phyloP scores from a whole-genome alignment of 2,113 vertebrate species.

The Lampris megalopsis region DNA sequence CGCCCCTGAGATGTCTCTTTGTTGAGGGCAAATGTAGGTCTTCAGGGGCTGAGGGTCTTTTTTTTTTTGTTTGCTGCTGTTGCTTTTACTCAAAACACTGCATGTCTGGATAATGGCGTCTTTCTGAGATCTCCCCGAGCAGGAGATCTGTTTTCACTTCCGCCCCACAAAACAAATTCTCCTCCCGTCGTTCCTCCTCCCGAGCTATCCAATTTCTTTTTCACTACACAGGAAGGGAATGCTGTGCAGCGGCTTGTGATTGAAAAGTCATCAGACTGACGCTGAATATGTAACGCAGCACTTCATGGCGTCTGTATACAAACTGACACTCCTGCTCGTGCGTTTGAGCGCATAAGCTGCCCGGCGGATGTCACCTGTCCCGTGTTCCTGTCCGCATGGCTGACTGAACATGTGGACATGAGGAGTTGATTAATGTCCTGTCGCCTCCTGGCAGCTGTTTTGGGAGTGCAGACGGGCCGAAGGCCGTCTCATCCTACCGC shows the following conservation, averaged over 20 bases:
- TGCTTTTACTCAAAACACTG: no score
- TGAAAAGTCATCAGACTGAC: constrained; percentile 44
- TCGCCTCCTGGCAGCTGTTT: constrained; percentile 55
- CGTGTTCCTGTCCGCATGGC: background rate
- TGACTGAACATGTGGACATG: constrained; percentile 14
- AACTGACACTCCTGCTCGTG: constrained; percentile 6
- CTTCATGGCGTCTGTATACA: constrained; percentile 25
- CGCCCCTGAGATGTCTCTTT: no score
- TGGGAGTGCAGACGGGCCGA: constrained; percentile 37
- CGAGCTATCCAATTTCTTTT: constrained; percentile 18
- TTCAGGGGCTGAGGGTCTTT: no score
- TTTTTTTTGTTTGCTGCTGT: no score
- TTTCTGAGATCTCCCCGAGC: constrained; percentile 26
- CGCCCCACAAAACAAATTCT: constrained; percentile 24
- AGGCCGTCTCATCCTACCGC: constrained; percentile 27
- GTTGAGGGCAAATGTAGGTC: no score
- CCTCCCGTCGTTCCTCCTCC: constrained; percentile 31
- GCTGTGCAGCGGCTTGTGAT: constrained; percentile 36
- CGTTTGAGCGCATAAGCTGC: background rate
- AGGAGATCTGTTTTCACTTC: constrained; percentile 12
- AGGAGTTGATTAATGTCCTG: constrained; percentile 66
- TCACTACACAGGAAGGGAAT: constrained; percentile 27
- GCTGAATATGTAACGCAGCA: constrained; percentile 15
- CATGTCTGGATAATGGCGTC: no score
- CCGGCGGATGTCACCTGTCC: background rate